phyloP scores from a whole-genome alignment of 1,140 invertebrate genomes.

The Neuroterus valhalla region DNA sequence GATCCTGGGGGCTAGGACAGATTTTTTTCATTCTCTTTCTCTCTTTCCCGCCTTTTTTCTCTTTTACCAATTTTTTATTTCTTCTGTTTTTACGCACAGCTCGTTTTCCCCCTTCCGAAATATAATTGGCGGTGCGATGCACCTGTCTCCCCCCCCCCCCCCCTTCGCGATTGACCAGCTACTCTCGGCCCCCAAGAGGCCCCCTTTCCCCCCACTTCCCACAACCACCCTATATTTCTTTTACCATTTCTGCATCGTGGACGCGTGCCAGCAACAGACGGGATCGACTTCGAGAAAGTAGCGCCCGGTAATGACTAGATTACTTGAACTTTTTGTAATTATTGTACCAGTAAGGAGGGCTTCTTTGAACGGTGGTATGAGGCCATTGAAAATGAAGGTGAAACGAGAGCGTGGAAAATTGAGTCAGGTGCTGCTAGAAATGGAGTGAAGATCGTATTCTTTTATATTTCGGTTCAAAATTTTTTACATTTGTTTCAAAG shows the following conservation, averaged over 20 bases:
- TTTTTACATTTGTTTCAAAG: too few relatives aligned
- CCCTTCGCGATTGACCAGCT: slow-evolving; percentile 30
- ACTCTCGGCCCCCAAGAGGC: slow-evolving; percentile 17
- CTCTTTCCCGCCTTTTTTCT: slow-evolving; percentile 23
- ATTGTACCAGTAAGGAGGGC: slow-evolving; percentile 49
- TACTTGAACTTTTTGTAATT: neutral
- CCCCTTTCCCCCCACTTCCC: slow-evolving; percentile 31
- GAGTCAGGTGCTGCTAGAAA: slow-evolving; percentile 11
- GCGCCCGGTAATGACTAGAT: slow-evolving; percentile 30
- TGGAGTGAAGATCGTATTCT: neutral
- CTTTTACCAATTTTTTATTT: slow-evolving; percentile 53
- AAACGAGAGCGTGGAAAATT: slow-evolving; percentile 31
- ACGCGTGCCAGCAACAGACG: slow-evolving; percentile 62
- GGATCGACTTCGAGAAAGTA: slow-evolving; percentile 51
- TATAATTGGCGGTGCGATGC: slow-evolving; percentile 76
- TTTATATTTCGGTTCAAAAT: too few relatives aligned
- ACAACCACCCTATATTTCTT: slow-evolving; percentile 45
- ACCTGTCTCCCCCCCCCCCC: slow-evolving; percentile 68
- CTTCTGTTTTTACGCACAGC: slow-evolving; percentile 63
- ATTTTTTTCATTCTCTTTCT: slow-evolving; percentile 25
- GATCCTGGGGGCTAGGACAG: slow-evolving; percentile 18
- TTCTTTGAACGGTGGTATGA: slow-evolving; percentile 34
- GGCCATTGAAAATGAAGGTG: slow-evolving; percentile 36
- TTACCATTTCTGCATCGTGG: slow-evolving; percentile 59
- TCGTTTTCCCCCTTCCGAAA: slow-evolving; percentile 73